Percentiles rank a stretch among this genome's conserved stretches.
Evolutionary conservation across 2,888 invertebrate species (phyloP).

Genomic region (Caenorhabditis sulstoni): DNA sequence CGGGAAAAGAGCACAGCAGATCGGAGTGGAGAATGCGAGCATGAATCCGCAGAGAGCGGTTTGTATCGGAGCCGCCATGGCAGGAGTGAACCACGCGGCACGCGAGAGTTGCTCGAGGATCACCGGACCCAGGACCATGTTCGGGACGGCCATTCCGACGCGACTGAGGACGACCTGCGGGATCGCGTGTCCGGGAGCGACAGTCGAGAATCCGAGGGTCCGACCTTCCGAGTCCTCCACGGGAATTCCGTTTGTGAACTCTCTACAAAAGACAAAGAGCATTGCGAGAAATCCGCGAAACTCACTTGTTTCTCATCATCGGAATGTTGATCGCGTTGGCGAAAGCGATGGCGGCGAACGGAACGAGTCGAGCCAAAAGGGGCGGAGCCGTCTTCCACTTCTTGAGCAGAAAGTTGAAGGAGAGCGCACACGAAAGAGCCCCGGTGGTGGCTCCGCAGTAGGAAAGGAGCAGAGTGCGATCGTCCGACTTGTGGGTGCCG

Average conservation of each 20-base stretch:
- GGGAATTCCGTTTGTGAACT: constrained; percentile 65
- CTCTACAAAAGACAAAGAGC: constrained; percentile 55
- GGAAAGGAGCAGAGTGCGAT: constrained; percentile 80
- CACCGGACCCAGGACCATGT: constrained; percentile 81
- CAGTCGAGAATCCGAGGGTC: constrained; percentile 81
- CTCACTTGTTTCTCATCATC: constrained; percentile 87
- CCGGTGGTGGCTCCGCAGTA: constrained; percentile 67
- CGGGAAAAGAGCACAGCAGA: constrained; percentile 95
- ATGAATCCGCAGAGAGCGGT: constrained; percentile 81
- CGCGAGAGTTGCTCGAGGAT: constrained; percentile 45
- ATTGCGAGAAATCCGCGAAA: neutral
- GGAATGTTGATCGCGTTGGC: constrained; percentile 97
- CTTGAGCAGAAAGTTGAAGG: constrained; percentile 61
- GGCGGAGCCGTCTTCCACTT: constrained; percentile 84
- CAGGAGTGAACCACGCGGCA: constrained; percentile 51
- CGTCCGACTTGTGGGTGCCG: constrained; percentile 57
- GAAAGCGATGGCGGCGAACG: constrained; percentile 93
- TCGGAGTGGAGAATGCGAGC: constrained; percentile 93
- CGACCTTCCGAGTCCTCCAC: constrained; percentile 62
- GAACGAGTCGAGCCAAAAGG: constrained; percentile 90
- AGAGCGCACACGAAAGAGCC: constrained; percentile 65
- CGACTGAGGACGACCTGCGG: constrained; percentile 90
- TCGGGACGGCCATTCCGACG: constrained; percentile 92
- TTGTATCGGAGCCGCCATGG: constrained; percentile 68
- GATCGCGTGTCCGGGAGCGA: constrained; percentile 87